Conservation (phyloP, 2,113 vertebrate genomes). For the Perca fluviatilis region DNA sequence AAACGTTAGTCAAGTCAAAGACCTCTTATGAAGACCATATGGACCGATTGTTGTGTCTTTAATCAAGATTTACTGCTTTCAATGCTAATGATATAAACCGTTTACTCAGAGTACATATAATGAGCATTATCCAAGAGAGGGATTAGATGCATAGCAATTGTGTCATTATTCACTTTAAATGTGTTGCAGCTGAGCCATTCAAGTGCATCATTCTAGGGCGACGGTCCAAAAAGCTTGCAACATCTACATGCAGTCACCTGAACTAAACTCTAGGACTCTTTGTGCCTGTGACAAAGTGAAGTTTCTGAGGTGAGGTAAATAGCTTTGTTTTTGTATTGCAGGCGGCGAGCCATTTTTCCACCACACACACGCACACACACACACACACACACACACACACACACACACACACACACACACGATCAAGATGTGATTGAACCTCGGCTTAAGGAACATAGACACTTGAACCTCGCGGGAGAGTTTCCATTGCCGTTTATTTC, state of each 20-base stretch:
- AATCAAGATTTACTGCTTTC: constrained; percentile 54
- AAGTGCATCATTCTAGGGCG: constrained; percentile 48
- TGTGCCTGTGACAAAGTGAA: constrained; percentile 34
- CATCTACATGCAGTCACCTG: constrained; percentile 26
- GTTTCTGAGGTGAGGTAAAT: constrained; percentile 56
- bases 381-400: background rate
- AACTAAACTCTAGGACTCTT: constrained; percentile 17
- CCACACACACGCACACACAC: constrained; percentile 29
- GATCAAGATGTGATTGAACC: constrained; percentile 66
- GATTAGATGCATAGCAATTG: constrained; percentile 50
- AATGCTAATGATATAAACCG: constrained; percentile 35
- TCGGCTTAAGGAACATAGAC: constrained; percentile 68
- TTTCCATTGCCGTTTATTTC: constrained; percentile 81
- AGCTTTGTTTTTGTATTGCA: constrained; percentile 56
- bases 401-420: background rate
- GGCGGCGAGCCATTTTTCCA: constrained; percentile 67
- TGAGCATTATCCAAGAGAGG: constrained; percentile 45
- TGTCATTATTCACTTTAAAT: constrained; percentile 61
- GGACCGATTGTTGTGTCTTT: constrained; percentile 31
- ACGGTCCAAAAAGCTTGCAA: constrained; percentile 32
- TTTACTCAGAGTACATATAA: constrained; percentile 55
- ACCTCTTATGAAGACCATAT: constrained; percentile 54
- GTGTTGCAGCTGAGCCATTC: constrained; percentile 27
- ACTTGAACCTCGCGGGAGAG: constrained; percentile 70
- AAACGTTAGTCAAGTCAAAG: background rate